Base-by-base conservation (phyloP, 1,140 invertebrate species). In the Drosophila kikkawai region DNA sequence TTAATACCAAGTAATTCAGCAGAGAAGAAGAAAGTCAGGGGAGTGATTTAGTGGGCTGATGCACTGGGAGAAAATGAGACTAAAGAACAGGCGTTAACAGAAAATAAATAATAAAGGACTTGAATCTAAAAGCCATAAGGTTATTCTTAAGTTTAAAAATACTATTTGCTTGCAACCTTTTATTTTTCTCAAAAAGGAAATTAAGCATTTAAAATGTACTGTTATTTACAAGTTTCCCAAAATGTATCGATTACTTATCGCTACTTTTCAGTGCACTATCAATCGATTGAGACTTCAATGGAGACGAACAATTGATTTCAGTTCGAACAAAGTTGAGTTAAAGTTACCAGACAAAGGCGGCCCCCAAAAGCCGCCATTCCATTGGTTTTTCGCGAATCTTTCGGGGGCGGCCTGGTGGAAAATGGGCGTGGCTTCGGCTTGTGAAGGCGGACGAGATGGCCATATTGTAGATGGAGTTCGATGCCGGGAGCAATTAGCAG, bases 261-360 rank as follows among this genome's bases (percentile, higher is more conserved):
- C 2, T 13, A 32, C 29, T 64, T 64, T 7, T 15, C 32, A 70
- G 67, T 70, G 67, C 47, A 67, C n/a, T 11, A 3, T 7, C n/a
- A 51, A 78, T 78, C 75, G 75, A 77, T 77, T 68, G 64, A 77
- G 74, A 45, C 75, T 76, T 65, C 13, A 32, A 53, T n/a, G 13
- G n/a, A 42, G 70, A 37, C 29, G 45, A 75, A 75, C 75, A 77
- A 77, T 77, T 77, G 75, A 77, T 76, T 66, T 76, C 19, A 67
- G 64, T 32, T 77, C 19, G 44, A 63, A 45, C 42, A 39, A 29
- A 47, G 56, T 45, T 32, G 48, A 51, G 32, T 13, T 57, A 56
- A 77, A 55, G 63, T 63, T 77, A 69, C 75, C 57, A 78, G 75
- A 79, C 75, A 70, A 78, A 79, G 66, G 75, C 74, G 71, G 57